Evolutionary conservation across 1,140 invertebrate species (phyloP).

Genomic region (Dendrolimus punctatus): DNA sequence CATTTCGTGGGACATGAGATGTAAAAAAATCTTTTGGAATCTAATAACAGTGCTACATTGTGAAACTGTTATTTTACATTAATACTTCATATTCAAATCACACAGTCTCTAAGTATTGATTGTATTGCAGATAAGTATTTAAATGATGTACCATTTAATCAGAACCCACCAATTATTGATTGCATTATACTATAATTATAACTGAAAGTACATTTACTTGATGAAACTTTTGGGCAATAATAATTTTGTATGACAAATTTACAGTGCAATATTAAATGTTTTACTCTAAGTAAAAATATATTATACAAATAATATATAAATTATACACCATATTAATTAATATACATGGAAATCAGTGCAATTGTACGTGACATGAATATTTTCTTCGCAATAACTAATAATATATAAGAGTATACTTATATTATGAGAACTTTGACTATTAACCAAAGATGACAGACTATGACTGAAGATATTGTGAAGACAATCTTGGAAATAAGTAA

Average conservation of each 20-base stretch:
- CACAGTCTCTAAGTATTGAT: too few relatives aligned
- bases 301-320: constrained; percentile 26
- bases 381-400: neutral
- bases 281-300: constrained; percentile 64
- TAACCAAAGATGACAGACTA: constrained; percentile 54
- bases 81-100: too few relatives aligned
- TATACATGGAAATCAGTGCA: constrained; percentile 52
- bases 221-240: constrained; percentile 19
- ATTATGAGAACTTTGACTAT: constrained; percentile 4
- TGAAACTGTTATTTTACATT: too few relatives aligned
- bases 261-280: constrained; percentile 65
- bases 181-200: constrained; percentile 4
- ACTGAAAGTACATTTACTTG: constrained; percentile 4
- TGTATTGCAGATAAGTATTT: too few relatives aligned
- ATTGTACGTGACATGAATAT: constrained; percentile 23
- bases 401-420: neutral
- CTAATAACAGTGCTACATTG: too few relatives aligned
- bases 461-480: constrained; percentile 40
- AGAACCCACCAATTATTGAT: neutral
- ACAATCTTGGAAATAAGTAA: constrained; percentile 32
- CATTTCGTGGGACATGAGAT: too few relatives aligned
- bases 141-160: neutral
- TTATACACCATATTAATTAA: constrained; percentile 23
- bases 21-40: too few relatives aligned
- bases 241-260: constrained; percentile 34